Evolutionary conservation across 2,113 vertebrate genomes (phyloP).

Genomic region (Anser brachyrhynchus): DNA sequence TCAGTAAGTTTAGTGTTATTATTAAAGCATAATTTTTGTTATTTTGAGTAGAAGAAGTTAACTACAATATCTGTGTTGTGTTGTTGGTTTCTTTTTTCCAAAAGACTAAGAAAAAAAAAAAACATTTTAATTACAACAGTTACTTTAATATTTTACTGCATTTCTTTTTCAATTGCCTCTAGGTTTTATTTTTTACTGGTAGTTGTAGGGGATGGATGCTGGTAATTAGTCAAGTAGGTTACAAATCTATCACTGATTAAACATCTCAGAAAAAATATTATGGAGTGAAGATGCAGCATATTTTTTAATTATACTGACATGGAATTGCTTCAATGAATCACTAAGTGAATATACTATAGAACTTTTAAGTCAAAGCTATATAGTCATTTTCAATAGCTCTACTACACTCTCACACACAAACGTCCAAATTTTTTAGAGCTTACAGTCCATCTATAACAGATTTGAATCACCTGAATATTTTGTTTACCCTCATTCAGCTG

Average conservation of each 20-base stretch:
- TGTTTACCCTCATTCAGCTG: background rate
- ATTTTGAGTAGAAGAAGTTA: background rate
- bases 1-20: background rate
- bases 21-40: background rate
- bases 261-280: background rate
- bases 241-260: background rate
- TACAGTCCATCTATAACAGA: background rate
- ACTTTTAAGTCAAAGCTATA: background rate
- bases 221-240: background rate
- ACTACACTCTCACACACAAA: background rate
- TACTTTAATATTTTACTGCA: background rate
- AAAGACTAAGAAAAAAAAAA: background rate
- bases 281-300: background rate
- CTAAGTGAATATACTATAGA: background rate
- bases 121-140: background rate
- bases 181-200: background rate
- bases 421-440: background rate
- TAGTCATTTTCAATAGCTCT: background rate
- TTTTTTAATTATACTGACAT: background rate
- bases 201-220: background rate
- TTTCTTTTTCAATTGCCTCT: background rate
- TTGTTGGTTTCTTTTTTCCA: background rate
- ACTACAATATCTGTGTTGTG: background rate
- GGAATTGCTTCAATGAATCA: background rate
- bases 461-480: background rate